Evolutionary conservation across 2,113 vertebrate genomes (phyloP).

Genomic region (Elachura formosa): DNA sequence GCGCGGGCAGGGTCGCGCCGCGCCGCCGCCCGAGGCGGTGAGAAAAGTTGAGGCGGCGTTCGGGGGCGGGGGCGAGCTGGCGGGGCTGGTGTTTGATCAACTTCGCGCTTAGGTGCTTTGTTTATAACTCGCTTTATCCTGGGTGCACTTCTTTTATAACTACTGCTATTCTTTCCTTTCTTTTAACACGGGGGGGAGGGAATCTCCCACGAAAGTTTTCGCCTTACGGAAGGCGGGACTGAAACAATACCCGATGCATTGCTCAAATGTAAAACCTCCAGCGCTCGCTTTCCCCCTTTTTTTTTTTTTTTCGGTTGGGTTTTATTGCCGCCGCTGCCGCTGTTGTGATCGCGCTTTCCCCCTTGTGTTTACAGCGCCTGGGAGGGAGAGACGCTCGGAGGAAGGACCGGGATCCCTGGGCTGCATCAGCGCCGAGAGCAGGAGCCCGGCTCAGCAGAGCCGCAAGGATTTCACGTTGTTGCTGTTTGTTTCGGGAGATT

Average conservation of each 20-base stretch:
- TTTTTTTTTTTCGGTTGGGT: neutral
- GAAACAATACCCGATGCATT: constrained; percentile 33
- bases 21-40: neutral
- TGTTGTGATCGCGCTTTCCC: constrained; percentile 4
- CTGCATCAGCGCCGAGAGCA: constrained; percentile 4
- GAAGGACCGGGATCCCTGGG: constrained; percentile 8
- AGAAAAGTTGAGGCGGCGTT: constrained; percentile 18
- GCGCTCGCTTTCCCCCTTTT: neutral
- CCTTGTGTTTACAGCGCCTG: constrained; percentile 53
- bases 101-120: constrained; percentile 28
- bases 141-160: neutral
- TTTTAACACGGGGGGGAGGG: neutral
- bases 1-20: neutral
- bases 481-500: constrained; percentile 28
- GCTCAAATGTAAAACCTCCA: neutral
- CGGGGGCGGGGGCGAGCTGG: neutral
- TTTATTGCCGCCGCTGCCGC: constrained; percentile 22
- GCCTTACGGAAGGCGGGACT: neutral
- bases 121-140: neutral
- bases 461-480: constrained; percentile 49
- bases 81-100: neutral
- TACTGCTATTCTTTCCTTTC: neutral
- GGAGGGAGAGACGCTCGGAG: constrained; percentile 15
- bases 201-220: constrained; percentile 28
- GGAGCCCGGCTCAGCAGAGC: neutral